Percentiles rank a stretch among this genome's conserved stretches.
Conservation (phyloP, 2,113 vertebrate genomes). For the Hyla sarda region DNA sequence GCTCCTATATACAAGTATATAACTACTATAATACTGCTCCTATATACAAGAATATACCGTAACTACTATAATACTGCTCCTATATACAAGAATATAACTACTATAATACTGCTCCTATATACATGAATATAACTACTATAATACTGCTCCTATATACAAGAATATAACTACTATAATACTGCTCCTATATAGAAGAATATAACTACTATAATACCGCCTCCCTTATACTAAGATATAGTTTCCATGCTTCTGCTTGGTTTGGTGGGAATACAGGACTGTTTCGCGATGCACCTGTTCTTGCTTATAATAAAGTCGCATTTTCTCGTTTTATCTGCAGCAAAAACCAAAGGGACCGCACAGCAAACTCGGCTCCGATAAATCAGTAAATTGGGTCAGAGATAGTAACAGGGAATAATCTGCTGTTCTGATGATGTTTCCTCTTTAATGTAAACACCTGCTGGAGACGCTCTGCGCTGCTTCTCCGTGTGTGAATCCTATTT, state of each 20-base stretch:
- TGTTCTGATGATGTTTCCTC: background rate
- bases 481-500: background rate
- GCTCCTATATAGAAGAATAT: background rate
- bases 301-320: too few species aligned
- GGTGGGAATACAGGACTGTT: too few species aligned
- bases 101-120: background rate
- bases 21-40: constrained; percentile 5
- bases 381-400: too few species aligned
- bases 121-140: too few species aligned
- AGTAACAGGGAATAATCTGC: too few species aligned
- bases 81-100: background rate
- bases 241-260: too few species aligned
- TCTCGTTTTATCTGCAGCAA: too few species aligned
- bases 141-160: too few species aligned
- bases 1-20: background rate
- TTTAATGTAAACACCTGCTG: background rate
- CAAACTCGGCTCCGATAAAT: too few species aligned
- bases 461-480: background rate
- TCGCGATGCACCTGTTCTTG: too few species aligned
- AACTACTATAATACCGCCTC: background rate
- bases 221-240: background rate
- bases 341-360: too few species aligned
- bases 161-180: too few species aligned
- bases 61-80: background rate
- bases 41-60: background rate